Evolutionary conservation across 2,113 vertebrate genomes (phyloP), one percentile per base, ranked within the genome.

Genomic region (Mohoua ochrocephala): DNA sequence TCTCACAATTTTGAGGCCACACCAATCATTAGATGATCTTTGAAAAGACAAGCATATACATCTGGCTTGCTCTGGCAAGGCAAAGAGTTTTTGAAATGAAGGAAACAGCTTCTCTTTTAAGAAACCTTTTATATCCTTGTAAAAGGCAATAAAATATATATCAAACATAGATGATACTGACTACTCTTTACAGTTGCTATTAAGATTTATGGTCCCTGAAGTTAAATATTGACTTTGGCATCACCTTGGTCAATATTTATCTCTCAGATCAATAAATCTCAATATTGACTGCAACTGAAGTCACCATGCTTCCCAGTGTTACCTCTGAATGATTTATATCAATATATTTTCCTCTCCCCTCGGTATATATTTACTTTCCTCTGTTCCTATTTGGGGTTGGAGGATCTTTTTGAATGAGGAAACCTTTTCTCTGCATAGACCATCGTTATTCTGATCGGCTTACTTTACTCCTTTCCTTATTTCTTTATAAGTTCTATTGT

Each of bases 171-270:
- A 87, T 92, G 86, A 80, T 88, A 95, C 92, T 93, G 82, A 76
- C 69, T 93, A 24, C 78, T 94, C 50, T 88, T 95, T 97, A 93
- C 47, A 89, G 52, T 96, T 80, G 76, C 77, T 80, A 91, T 94
- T 87, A 95, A 91, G 94, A 98, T 97, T 97, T 96, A 95, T 87
- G 94, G 30, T 92, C 56, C 60, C 45, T 93, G 91, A 96, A 95
- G 69, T 95, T 97, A 97, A 97, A 98, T 96, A 95, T 96, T 81
- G 70, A 79, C 90, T 83, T 95, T 97, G 89, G 74, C 53, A 92
- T 95, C 94, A 93, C 76, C 88, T 94, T 95, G 77, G 88, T 96
- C 93, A 97, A 93, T 89, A 92, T 97, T 95, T 97, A 87, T 96
- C 80, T 94, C 91, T 93, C 41, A 87, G 81, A 94, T 86, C 89